These are phyloP conservation scores for Sarcoramphus papa DNA, from an alignment of 2,797 vertebrate genomes.

Conservation along the genomic window DNA sequence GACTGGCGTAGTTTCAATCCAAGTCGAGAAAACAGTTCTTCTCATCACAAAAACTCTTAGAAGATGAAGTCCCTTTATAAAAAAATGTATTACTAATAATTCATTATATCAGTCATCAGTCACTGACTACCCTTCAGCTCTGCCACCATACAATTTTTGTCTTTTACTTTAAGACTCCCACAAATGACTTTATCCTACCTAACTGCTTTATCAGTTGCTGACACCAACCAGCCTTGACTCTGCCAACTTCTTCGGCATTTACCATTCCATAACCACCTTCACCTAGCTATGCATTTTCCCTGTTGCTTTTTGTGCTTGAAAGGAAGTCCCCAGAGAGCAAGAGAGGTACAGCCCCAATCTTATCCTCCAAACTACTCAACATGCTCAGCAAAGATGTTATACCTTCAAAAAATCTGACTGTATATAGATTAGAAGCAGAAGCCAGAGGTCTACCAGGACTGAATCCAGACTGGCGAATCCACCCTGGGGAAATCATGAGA, in stretches of 20 bases:
- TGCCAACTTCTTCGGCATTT: neutral
- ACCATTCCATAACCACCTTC: neutral
- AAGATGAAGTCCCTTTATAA: neutral
- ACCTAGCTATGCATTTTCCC: neutral
- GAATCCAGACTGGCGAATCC: neutral
- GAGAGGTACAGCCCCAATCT: neutral
- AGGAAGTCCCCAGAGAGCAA: neutral
- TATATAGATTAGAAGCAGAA: neutral
- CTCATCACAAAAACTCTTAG: neutral
- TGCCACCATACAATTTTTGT: neutral
- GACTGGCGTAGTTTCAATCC: neutral
- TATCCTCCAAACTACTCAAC: neutral
- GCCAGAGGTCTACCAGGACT: neutral
- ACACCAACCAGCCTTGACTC: neutral
- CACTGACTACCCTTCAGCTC: neutral
- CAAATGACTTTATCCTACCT: neutral
- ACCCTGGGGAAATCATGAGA: neutral
- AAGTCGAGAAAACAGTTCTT: neutral
- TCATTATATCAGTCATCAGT: neutral
- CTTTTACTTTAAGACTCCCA: neutral
- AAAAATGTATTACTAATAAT: neutral
- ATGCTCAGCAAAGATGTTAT: neutral
- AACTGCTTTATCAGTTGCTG: neutral
- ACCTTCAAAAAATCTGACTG: neutral
- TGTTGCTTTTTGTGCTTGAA: neutral